phyloP scores from a whole-genome alignment of 2,888 invertebrate genomes.

The Aphodius granarius region DNA sequence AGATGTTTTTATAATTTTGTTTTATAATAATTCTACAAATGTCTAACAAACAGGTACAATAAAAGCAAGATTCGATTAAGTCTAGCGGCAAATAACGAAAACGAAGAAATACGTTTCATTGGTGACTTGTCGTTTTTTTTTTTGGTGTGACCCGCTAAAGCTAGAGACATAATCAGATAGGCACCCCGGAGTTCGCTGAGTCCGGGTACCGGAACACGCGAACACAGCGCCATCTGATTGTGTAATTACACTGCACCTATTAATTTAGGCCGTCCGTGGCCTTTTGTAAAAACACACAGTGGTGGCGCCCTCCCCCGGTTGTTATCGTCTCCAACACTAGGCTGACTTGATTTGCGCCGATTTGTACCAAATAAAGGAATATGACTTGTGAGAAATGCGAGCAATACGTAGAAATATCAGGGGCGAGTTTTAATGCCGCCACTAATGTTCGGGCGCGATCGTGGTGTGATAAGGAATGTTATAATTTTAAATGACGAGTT shows the following conservation, averaged over 20 bases:
- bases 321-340: conserved; percentile 30
- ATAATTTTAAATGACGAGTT: not conserved
- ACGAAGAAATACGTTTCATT: conserved; percentile 15
- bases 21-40: too few relatives aligned
- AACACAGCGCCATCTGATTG: conserved; percentile 41
- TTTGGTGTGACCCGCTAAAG: conserved; percentile 29
- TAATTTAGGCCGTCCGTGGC: conserved; percentile 36
- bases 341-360: conserved; percentile 28
- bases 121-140: conserved; percentile 33
- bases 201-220: conserved; percentile 41
- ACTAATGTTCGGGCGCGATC: not conserved
- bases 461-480: conserved; percentile 3
- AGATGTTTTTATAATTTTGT: too few relatives aligned
- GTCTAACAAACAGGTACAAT: not conserved
- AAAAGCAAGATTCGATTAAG: not conserved
- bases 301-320: conserved; percentile 2
- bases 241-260: conserved; percentile 42
- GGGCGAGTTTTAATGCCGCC: not conserved
- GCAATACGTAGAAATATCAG: not conserved
- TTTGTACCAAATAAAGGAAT: conserved; percentile 35
- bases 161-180: conserved; percentile 38
- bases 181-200: conserved; percentile 37
- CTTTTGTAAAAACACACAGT: conserved; percentile 33
- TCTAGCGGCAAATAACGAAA: not conserved
- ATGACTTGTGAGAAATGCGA: conserved; percentile 31